phyloP scores from a whole-genome alignment of 2,113 vertebrate genomes.

The Phoenicopterus ruber region DNA sequence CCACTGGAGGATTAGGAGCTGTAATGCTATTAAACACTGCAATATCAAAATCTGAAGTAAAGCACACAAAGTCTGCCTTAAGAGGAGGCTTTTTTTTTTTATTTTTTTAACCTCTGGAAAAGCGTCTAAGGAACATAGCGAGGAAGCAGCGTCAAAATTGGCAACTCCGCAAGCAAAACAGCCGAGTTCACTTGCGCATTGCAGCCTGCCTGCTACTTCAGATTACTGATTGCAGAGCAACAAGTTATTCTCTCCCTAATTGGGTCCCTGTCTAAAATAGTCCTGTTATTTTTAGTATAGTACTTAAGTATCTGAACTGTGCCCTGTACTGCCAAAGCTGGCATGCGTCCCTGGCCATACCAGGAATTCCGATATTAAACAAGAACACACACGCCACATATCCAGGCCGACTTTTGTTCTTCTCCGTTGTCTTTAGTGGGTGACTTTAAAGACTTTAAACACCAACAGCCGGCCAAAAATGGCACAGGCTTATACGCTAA shows the following conservation, averaged over 20 bases:
- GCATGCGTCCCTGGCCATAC: conserved; percentile 16
- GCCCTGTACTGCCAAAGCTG: conserved; percentile 43
- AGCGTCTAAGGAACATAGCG: background rate
- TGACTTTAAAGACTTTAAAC: background rate
- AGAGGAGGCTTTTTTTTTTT: background rate
- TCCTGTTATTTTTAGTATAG: conserved; percentile 71
- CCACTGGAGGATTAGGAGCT: background rate
- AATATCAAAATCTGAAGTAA: background rate
- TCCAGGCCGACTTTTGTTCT: background rate
- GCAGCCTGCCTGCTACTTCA: conserved; percentile 31
- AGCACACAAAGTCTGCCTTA: background rate
- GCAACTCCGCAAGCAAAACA: background rate
- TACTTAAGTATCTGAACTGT: conserved; percentile 67
- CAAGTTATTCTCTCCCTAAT: conserved; percentile 63
- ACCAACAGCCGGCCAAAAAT: background rate
- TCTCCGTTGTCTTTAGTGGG: conserved; percentile 1
- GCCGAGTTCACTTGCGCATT: background rate
- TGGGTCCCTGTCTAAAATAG: conserved; percentile 66
- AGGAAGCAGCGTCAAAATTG: background rate
- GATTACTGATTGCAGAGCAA: conserved; percentile 50
- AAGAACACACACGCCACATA: conserved; percentile 57
- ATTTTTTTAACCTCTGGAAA: background rate
- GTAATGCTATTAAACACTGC: conserved; percentile 29
- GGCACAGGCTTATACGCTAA: background rate
- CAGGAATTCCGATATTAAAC: conserved; percentile 53